Conservation (phyloP, 2,888 invertebrate species). For the Ophioninae sp. region DNA sequence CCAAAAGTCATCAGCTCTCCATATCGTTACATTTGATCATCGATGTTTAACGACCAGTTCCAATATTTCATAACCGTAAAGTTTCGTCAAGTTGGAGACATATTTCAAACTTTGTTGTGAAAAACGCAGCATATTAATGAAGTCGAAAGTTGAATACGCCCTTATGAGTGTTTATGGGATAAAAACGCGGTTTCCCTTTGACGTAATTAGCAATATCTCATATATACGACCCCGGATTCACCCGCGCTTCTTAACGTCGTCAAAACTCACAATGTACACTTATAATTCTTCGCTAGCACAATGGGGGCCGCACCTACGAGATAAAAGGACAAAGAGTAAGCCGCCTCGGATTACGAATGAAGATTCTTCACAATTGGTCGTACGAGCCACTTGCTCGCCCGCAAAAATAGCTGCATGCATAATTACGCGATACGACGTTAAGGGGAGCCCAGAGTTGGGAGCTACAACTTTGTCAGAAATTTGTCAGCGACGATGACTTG, state of each 20-base stretch:
- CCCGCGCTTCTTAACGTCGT: constrained; percentile 47
- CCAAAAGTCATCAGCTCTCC: too few relatives aligned
- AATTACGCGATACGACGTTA: constrained; percentile 47
- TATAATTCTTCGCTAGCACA: constrained; percentile 54
- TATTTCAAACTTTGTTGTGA: not conserved
- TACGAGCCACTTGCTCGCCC: constrained; percentile 49
- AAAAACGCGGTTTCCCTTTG: constrained; percentile 79
- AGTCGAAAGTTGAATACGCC: constrained; percentile 49
- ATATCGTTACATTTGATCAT: too few relatives aligned
- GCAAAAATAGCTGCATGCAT: constrained; percentile 55
- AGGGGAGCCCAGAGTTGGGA: not conserved
- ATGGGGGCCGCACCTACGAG: constrained; percentile 66
- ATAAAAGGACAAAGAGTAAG: constrained; percentile 61
- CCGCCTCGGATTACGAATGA: constrained; percentile 58
- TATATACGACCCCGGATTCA: constrained; percentile 68
- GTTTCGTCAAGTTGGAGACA: not conserved
- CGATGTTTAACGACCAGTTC: too few relatives aligned
- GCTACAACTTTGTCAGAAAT: not conserved
- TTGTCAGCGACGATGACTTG: not conserved
- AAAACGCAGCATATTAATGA: constrained; percentile 38
- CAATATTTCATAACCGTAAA: too few relatives aligned
- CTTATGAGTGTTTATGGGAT: constrained; percentile 76
- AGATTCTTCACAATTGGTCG: constrained; percentile 61
- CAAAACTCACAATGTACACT: constrained; percentile 41
- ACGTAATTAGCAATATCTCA: constrained; percentile 75